Base-by-base conservation (phyloP, 1,140 invertebrate genomes). In the Samia ricini region DNA sequence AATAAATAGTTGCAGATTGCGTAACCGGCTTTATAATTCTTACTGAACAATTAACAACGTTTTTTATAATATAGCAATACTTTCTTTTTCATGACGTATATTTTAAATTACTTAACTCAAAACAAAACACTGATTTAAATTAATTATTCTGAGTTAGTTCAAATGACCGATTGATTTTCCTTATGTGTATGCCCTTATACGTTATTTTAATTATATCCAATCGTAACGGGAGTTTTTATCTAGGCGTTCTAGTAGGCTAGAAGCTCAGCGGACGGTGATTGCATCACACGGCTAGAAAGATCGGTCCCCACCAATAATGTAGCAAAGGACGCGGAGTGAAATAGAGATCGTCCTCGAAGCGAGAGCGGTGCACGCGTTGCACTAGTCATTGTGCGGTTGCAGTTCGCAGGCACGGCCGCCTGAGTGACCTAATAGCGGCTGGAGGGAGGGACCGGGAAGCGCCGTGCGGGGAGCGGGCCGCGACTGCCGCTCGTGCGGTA, bases 261-360 rank as follows among this genome's bases (percentile, higher is more conserved):
- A 80, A 79, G 77, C 77, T 79, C 72, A 79, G 76, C 73, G 66
- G 66, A 71, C 64, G 72, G 63, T 54, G 57, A 84, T 89, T 89
- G 85, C 87, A 83, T 86, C 87, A 88, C 77, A 72, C 76, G 79
- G 85, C 83, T 88, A 89, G 87, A 88, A 88, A 87, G 82, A 89
- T 85, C 85, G 79, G 83, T 88, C 85, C 87, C 87, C 87, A 86
- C 87, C 84, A 89, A 72, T 81, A 81, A 87, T 83, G 82, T 85
- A 80, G 87, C 75, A 86, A 88, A 89, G 87, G 87, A 89, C 87
- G 87, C 79, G 69, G 69, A 85, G 83, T 83, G 87, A 87, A 89
- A 89, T 89, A 89, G 85, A 89, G 87, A 88, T 89, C 85, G 87
- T 89, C 87, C 87, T 89, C 85, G 85, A 86, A 86, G 87, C 85